These are phyloP conservation scores for Cacatua alba DNA, from an alignment of 2,113 vertebrate species.

Conservation along the genomic window DNA sequence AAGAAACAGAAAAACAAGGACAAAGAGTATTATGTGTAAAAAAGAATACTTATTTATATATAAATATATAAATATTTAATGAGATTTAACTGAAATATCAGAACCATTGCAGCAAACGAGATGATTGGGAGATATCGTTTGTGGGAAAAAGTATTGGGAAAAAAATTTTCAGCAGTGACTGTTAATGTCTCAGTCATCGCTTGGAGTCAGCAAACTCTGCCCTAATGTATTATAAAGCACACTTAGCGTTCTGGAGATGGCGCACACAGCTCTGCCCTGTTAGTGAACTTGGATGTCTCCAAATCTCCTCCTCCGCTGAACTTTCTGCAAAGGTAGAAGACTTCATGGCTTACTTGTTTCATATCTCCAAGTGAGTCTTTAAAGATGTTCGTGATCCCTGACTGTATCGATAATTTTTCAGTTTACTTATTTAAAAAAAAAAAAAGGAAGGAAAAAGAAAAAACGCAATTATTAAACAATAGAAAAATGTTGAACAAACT, in stretches of 20 bases:
- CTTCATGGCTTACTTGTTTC: slow-evolving; percentile 89
- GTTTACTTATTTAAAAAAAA: slow-evolving; percentile 65
- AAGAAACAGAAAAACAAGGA: slow-evolving; percentile 99
- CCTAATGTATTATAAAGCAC: slow-evolving; percentile 97
- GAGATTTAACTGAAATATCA: slow-evolving; percentile 64
- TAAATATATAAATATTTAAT: slow-evolving; percentile 71
- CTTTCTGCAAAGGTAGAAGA: slow-evolving; percentile 87
- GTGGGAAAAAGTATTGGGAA: slow-evolving; percentile 80
- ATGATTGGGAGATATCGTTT: slow-evolving; percentile 79
- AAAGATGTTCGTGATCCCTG: slow-evolving; percentile 79
- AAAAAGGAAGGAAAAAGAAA: slow-evolving; percentile 22
- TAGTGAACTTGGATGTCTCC: slow-evolving; percentile 82
- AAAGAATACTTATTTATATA: slow-evolving; percentile 72
- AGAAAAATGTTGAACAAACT: slow-evolving; percentile 41
- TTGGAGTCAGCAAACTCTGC: slow-evolving; percentile 85
- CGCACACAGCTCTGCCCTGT: slow-evolving; percentile 61
- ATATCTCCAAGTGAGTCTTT: slow-evolving; percentile 93
- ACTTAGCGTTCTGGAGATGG: slow-evolving; percentile 78
- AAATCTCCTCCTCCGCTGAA: slow-evolving; percentile 83
- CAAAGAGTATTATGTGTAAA: slow-evolving; percentile 99
- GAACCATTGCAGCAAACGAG: slow-evolving; percentile 75
- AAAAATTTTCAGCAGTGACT: slow-evolving; percentile 71
- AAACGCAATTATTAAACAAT: slow-evolving; percentile 37
- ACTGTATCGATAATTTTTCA: slow-evolving; percentile 75
- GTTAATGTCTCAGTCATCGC: slow-evolving; percentile 68